Base-by-base conservation (phyloP, 1,140 invertebrate genomes). In the Spodoptera litura region DNA sequence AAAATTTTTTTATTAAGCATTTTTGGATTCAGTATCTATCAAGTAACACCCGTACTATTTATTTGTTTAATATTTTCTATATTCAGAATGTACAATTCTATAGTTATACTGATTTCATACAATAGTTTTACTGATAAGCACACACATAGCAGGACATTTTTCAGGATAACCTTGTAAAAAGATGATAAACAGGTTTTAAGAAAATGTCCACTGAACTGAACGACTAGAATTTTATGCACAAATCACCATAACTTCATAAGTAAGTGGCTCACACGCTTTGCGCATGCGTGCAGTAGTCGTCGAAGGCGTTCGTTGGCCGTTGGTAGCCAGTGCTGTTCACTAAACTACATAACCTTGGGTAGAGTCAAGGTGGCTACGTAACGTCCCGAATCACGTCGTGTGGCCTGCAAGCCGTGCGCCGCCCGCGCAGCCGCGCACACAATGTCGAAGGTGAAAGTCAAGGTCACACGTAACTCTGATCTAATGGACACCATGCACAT, bases 391-490 rank as follows among this genome's bases (percentile, higher is more conserved):
- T 74, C 31, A 80, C 78, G 58, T 68, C 61, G 78, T 0, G 38
- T 61, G 68, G 51, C 66, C 66, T 52, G 61, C 64, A 58, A 44
- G 62, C 44, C 56, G 15, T n/a, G 56, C 53, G 52, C 25, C 55
- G 75, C 51, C 66, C 31, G 66, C 56, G 56, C 56, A 51, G 27
- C 66, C 31, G 66, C 56, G 56, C 56, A 51, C 53, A 56, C 79
- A 82, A 76, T 79, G 81, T 76, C 77, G 80, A 85, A 87, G 86
- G 84, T 84, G 82, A 87, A 87, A 87, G 86, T 87, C 86, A 87
- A 87, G 86, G 86, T 64, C 76, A 68, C 72, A 78, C 76, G 80
- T 81, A 81, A 53, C 58, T 51, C 51, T 81, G 76, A 77, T 80
- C 72, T 80, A 80, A 77, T 78, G 55, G 70, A 64, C 77, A 80